Base-by-base conservation (phyloP, 1,140 invertebrate genomes). In the Drosophila kanapiae region DNA sequence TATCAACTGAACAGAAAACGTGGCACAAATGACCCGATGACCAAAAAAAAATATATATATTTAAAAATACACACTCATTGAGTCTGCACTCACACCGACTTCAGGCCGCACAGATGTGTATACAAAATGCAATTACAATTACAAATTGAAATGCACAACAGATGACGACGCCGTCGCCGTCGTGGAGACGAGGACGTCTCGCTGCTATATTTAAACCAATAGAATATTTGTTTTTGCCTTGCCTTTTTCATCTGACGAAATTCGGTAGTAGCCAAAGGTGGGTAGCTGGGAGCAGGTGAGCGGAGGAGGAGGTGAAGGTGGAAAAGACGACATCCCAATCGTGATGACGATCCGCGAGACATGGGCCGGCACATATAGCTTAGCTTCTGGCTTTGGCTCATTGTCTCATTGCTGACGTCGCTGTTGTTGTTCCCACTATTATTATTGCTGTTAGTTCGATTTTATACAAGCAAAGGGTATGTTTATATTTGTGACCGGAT, bases 131-230 rank as follows among this genome's bases (percentile, higher is more conserved):
- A 67, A 72, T 83, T 78, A 70, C 82, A 80, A 76, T 77, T 76
- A 76, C 40, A 65, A 75, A 76, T 64, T 77, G 43, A 84, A 82
- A 84, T 83, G 80, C 80, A 84, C 71, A 77, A 84, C 81, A 84
- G 80, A 83, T 83, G 72, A 75, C 67, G 51, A 18, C 31, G 16
- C 6, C 16, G 54, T 10, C 29, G 53, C 43, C 31, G 45, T 13
- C 38, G 47, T 61, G 38, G 40, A 11, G 57, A 53, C 56, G 57
- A 54, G 56, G 48, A 18, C 65, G 65, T 64, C 65, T 69, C 43
- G 35, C 51, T 54, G 18, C 60, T 63, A 54, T 43, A 58, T 42
- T 54, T 54, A 54, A 54, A 37, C 51, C 33, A 54, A 54, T 54
- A 54, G 51, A 54, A 54, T 53, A 53, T 49, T 53, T 63, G n/a